phyloP scores from a whole-genome alignment of 2,797 vertebrate genomes.

The Hephaestus fuliginosus region DNA sequence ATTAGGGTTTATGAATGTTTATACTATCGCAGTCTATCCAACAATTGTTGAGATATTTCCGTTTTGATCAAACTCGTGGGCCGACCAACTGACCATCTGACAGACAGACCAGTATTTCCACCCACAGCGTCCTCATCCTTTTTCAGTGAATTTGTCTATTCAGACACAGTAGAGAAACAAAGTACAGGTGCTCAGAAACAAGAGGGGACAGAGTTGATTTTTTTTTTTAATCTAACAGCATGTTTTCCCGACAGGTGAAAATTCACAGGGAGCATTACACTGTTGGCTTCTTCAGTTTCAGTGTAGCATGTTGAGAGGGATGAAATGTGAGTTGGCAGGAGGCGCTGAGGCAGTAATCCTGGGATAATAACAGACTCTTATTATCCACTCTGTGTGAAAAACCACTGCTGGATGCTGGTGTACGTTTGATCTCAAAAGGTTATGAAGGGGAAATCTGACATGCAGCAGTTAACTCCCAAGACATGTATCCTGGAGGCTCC shows the following conservation, averaged over 20 bases:
- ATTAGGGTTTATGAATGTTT: too few species aligned
- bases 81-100: neutral
- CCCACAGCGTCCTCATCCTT: neutral
- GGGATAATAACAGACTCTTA: neutral
- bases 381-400: constrained; percentile 14
- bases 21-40: neutral
- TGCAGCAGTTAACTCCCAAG: neutral
- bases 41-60: neutral
- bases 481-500: neutral
- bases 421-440: neutral
- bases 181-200: neutral
- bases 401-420: constrained; percentile 14
- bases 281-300: constrained; percentile 3
- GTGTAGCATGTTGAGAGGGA: neutral
- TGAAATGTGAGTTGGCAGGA: constrained; percentile 14
- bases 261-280: neutral
- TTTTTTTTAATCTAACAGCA: neutral
- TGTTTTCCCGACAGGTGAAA: neutral
- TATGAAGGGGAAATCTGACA: neutral
- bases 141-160: neutral
- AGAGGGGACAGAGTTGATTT: neutral
- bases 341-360: constrained; percentile 10
- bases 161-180: neutral
- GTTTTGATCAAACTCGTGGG: neutral
- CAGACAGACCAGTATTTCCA: neutral